Evolutionary conservation across 2,797 vertebrate species (phyloP).

Genomic region (Pseudomugil tenellus): DNA sequence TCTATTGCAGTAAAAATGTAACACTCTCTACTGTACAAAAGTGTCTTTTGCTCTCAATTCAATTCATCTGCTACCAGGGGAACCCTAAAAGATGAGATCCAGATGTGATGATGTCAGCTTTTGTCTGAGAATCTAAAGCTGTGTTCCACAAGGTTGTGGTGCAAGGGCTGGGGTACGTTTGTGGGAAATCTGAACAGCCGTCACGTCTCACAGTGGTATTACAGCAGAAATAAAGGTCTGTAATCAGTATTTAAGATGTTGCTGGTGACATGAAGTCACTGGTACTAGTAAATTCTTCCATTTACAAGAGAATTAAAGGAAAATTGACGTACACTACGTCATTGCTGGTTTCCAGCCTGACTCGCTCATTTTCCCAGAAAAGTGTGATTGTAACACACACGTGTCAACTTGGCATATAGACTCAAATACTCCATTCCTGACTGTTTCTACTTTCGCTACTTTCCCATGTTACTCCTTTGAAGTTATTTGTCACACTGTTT

Average conservation of each 20-base stretch:
- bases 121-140: constrained; percentile 46
- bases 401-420: constrained; percentile 15
- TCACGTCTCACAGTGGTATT: constrained; percentile 43
- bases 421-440: constrained; percentile 33
- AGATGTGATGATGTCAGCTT: constrained; percentile 80
- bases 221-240: constrained; percentile 43
- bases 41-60: constrained; percentile 32
- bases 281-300: constrained; percentile 37
- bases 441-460: constrained; percentile 36
- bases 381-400: constrained; percentile 15
- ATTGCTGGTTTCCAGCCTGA: constrained; percentile 18
- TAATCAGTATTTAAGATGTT: constrained; percentile 53
- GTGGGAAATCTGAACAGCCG: constrained; percentile 52
- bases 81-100: constrained; percentile 66
- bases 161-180: constrained; percentile 36
- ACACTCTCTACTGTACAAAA: neutral
- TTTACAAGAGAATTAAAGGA: constrained; percentile 41
- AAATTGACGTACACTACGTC: constrained; percentile 30
- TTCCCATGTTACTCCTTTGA: constrained; percentile 37
- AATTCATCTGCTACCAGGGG: constrained; percentile 48
- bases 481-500: constrained; percentile 59
- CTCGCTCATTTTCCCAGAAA: constrained; percentile 17
- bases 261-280: constrained; percentile 17
- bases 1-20: neutral
- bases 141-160: constrained; percentile 44